Evolutionary conservation across 2,888 invertebrate genomes (phyloP).

Genomic region (Drosophila kanekoi): DNA sequence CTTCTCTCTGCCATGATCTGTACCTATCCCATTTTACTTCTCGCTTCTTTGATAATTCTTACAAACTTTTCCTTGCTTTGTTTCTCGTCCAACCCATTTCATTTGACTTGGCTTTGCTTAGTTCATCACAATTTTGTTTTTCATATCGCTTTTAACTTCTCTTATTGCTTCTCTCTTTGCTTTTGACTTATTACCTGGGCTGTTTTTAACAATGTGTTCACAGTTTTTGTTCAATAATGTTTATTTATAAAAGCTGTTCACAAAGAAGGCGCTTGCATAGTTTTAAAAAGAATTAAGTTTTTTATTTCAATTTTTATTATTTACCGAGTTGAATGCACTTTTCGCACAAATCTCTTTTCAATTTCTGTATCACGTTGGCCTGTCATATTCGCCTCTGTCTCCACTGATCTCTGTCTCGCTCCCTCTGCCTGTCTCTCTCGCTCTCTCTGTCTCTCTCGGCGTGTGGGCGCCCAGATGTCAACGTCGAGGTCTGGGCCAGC

Average conservation of each 20-base stretch:
- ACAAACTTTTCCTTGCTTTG: too few relatives aligned
- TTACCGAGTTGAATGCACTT: slow-evolving; percentile 53
- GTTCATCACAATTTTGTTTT: not conserved
- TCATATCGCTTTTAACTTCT: not conserved
- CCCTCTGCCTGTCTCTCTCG: not conserved
- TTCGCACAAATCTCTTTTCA: too few relatives aligned
- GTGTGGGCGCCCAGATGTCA: slow-evolving; percentile 63
- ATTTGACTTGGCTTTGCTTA: not conserved
- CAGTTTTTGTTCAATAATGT: too few relatives aligned
- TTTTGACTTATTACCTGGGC: not conserved
- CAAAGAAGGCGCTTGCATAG: too few relatives aligned
- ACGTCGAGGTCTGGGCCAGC: slow-evolving; percentile 51
- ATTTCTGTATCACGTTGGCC: too few relatives aligned
- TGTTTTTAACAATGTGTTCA: not conserved
- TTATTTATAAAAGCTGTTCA: too few relatives aligned
- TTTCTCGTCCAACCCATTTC: too few relatives aligned
- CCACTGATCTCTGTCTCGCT: not conserved
- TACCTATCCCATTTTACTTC: not conserved
- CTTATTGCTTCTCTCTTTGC: not conserved
- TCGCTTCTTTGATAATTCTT: not conserved
- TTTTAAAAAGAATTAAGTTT: not conserved
- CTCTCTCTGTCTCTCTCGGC: not conserved
- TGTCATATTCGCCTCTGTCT: slow-evolving; percentile 25
- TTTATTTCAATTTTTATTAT: not conserved
- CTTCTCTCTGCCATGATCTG: too few relatives aligned